Evolutionary conservation across 2,113 vertebrate genomes (phyloP), one percentile per base, ranked within the genome.

Genomic region (Epinephelus lanceolatus): DNA sequence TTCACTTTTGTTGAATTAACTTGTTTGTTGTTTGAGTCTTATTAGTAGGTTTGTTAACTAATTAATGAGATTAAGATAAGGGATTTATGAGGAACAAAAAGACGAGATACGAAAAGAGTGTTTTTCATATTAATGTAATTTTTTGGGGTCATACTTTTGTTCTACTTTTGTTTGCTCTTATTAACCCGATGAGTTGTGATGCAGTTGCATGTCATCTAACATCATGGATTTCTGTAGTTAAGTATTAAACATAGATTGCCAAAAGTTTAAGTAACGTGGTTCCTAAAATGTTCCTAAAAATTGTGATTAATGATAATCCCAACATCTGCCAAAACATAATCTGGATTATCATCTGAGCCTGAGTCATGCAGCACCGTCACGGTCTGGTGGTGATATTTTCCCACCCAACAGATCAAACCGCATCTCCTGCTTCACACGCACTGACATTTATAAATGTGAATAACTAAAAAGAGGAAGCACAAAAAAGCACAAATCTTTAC

Each of bases 221-320:
- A 27, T 53, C 5, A 3, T 25, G 0, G 5, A 27, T 65, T n/a
- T 75, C 8, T 18, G 19, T 14, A 8, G 3, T 19, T 9, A 17
- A 42, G n/a, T 42, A 42, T 77, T 5, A 56, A 65, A 25, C 25
- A 11, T 5, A 17, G 17, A 10, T n/a, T 30, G 17, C 37, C 37
- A 76, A 30, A 66, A 6, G 11, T 55, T 12, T 47, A 27, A 17
- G n/a, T 45, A 45, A 66, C 10, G 11, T 25, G 27, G 27, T 66
- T 67, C 52, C 63, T 59, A 57, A 77, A 57, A 47, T 68, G 10
- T 33, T 77, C 53, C 63, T 59, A 68, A 77, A 59, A 77, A 77
- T 57, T 56, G 75, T 47, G 76, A 59, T 69, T 78, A 78, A 78
- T 60, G 14, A 23, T 78, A 78, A 69, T 77, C 62, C 17, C 23